Percentiles rank a stretch among this genome's conserved stretches.
Evolutionary conservation across 2,888 invertebrate genomes (phyloP).

Genomic region (Hoplodrina blanda): DNA sequence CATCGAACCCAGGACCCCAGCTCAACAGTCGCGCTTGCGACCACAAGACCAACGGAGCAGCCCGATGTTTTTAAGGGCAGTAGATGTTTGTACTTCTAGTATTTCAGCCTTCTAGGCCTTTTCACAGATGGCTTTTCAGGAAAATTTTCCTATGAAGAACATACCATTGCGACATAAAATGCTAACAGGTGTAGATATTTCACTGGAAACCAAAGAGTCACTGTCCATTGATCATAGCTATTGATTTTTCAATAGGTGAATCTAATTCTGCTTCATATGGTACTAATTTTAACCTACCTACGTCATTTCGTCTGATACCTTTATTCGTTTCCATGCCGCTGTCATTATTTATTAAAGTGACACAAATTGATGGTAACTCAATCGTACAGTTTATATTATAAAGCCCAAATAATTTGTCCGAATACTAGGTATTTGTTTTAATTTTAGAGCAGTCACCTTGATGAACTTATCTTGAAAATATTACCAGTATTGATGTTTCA

Average conservation of each 20-base stretch:
- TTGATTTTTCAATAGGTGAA: constrained; percentile 26
- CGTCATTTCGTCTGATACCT: constrained; percentile 2
- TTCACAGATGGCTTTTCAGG: not conserved
- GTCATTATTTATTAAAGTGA: constrained; percentile 14
- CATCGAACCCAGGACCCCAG: no score
- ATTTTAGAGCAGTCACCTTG: not conserved
- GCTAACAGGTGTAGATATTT: not conserved
- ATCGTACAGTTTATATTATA: not conserved
- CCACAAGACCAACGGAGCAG: no score
- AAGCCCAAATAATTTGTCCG: not conserved
- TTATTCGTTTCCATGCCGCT: not conserved
- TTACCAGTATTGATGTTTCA: not conserved
- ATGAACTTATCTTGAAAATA: not conserved
- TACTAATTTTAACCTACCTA: not conserved
- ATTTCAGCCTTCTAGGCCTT: not conserved
- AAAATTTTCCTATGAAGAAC: no score
- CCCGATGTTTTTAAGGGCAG: no score
- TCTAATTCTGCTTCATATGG: constrained; percentile 15
- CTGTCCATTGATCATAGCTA: constrained; percentile 4
- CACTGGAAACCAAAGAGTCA: not conserved
- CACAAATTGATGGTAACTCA: constrained; percentile 6
- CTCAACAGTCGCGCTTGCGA: no score
- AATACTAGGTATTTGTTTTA: not conserved
- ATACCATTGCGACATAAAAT: not conserved
- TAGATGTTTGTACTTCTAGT: not conserved